phyloP scores from a whole-genome alignment of 2,888 invertebrate genomes.

The Alcis repandata region DNA sequence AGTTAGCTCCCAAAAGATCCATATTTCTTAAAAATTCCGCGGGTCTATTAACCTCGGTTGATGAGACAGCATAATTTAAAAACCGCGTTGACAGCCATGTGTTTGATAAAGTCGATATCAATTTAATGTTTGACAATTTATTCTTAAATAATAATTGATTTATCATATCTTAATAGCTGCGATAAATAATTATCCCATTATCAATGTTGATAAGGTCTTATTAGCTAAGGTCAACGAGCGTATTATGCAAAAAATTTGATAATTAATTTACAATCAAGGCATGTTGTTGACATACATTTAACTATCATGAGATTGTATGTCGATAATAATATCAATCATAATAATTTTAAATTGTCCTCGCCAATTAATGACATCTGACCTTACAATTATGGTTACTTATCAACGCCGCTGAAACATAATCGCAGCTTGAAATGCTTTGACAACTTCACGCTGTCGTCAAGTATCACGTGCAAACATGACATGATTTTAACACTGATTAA shows the following conservation, averaged over 20 bases:
- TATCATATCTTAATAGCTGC: background rate
- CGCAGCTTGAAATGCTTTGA: too few species aligned
- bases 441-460: too few species aligned
- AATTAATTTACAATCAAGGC: slow-evolving; percentile 14
- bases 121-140: background rate
- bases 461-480: too few species aligned
- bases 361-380: too few species aligned
- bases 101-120: background rate
- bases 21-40: background rate
- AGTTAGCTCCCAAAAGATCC: background rate
- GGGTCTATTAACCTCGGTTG: background rate
- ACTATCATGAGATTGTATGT: background rate
- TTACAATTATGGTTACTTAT: too few species aligned
- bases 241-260: slow-evolving; percentile 20
- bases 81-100: background rate
- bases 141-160: background rate
- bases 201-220: slow-evolving; percentile 6
- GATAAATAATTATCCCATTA: background rate
- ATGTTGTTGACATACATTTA: background rate
- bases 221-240: slow-evolving; percentile 14
- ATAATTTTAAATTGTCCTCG: too few species aligned
- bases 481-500: too few species aligned
- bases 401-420: too few species aligned
- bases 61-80: background rate
- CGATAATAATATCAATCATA: background rate